Conservation (phyloP, 2,113 vertebrate species). For the Salvelinus fontinalis region DNA sequence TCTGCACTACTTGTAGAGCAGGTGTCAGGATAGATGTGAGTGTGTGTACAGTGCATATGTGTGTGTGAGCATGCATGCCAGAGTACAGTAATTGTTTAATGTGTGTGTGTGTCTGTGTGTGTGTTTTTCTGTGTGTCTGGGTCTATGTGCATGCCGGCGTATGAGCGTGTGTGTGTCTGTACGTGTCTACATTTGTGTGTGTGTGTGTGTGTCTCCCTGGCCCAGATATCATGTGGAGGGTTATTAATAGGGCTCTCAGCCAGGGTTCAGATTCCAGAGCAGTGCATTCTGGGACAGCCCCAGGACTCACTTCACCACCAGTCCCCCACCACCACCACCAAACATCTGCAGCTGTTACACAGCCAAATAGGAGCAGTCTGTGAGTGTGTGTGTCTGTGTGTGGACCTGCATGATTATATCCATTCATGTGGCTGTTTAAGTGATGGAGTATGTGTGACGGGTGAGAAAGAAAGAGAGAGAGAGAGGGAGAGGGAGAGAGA, state of each 20-base stretch:
- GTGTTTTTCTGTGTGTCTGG: too few species aligned
- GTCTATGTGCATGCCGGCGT: too few species aligned
- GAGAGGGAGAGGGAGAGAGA: too few species aligned
- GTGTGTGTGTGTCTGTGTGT: too few species aligned
- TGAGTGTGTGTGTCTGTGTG: not conserved
- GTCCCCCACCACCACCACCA: conserved; percentile 14
- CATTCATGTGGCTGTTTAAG: too few species aligned
- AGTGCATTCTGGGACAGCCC: conserved; percentile 60
- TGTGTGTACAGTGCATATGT: too few species aligned
- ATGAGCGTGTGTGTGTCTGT: not conserved
- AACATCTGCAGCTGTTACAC: conserved; percentile 43
- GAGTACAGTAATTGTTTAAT: too few species aligned
- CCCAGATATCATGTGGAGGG: conserved; percentile 67
- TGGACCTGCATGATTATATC: not conserved
- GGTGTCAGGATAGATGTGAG: conserved; percentile 14
- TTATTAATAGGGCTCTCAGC: conserved; percentile 72
- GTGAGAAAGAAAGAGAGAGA: too few species aligned
- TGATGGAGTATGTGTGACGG: too few species aligned
- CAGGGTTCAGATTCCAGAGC: conserved; percentile 55
- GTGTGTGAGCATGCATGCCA: too few species aligned
- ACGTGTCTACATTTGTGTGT: conserved; percentile 11
- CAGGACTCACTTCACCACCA: conserved; percentile 20
- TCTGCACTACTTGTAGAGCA: not conserved
- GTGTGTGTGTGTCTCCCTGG: conserved; percentile 38
- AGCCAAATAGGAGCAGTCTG: not conserved